These are phyloP conservation scores for Pavo muticus DNA, from an alignment of 2,113 vertebrate genomes.

Conservation along the genomic window DNA sequence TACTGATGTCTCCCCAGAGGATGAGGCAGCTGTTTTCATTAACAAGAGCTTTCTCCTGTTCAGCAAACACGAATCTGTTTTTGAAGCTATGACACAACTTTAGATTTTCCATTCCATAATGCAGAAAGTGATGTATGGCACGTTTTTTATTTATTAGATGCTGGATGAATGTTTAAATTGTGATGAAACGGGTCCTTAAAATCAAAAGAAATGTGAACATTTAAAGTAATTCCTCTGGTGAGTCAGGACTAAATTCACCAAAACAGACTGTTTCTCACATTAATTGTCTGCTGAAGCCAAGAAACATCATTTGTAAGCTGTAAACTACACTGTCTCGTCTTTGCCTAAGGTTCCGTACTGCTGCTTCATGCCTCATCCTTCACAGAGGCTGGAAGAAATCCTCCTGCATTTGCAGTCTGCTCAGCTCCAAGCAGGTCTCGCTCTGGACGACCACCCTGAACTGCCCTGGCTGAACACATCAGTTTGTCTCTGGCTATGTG, in stretches of 20 bases:
- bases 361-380: neutral
- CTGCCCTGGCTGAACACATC: neutral
- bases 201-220: neutral
- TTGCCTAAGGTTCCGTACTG: neutral
- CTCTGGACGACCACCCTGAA: neutral
- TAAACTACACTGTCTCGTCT: too few relatives aligned
- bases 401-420: neutral
- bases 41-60: neutral
- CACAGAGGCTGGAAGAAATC: neutral
- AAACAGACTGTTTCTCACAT: neutral
- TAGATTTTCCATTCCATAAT: neutral
- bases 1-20: neutral
- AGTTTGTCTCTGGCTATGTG: neutral
- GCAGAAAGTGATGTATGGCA: neutral
- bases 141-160: neutral
- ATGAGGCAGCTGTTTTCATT: too few relatives aligned
- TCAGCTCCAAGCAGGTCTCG: accelerated
- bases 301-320: neutral
- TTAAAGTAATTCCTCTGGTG: neutral
- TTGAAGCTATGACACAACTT: neutral
- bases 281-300: neutral
- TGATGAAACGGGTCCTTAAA: neutral
- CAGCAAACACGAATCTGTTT: accelerated
- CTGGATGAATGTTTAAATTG: neutral
- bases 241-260: neutral